A percentile compares a stretch with the other conserved stretches of the same genome.
phyloP scores from a whole-genome alignment of 2,797 vertebrate genomes.

The Luscinia luscinia region DNA sequence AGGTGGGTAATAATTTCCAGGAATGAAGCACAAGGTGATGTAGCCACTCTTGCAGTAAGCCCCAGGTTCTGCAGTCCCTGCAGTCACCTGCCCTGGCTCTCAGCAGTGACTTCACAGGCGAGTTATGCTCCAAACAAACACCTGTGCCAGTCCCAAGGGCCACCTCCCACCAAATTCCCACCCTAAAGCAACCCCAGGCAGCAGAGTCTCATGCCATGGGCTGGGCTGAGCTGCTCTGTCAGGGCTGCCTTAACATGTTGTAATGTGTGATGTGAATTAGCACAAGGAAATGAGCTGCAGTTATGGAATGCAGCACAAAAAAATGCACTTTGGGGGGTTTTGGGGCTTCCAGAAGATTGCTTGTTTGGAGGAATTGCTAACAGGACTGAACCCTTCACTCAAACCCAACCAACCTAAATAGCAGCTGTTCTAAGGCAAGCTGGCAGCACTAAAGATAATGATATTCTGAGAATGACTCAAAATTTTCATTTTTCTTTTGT shows the following conservation, averaged over 20 bases:
- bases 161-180: rapidly evolving
- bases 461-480: neutral
- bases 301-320: neutral
- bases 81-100: neutral
- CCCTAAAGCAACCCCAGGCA: neutral
- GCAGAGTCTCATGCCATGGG: neutral
- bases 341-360: neutral
- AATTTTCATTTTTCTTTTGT: neutral
- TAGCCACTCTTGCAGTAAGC: neutral
- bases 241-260: rapidly evolving
- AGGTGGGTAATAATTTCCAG: no score
- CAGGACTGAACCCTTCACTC: neutral
- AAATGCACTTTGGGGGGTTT: rapidly evolving
- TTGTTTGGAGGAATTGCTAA: neutral
- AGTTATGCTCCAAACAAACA: rapidly evolving
- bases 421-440: neutral
- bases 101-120: neutral
- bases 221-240: neutral
- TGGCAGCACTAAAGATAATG: neutral
- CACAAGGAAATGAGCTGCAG: neutral
- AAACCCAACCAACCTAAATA: neutral
- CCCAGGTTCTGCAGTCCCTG: neutral
- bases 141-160: neutral
- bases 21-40: neutral
- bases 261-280: neutral